A percentile compares a stretch with the other conserved stretches of the same genome.
These are phyloP conservation scores for Peromyscus eremicus DNA, from an alignment of 2,797 vertebrate genomes.

Conservation along the genomic window DNA sequence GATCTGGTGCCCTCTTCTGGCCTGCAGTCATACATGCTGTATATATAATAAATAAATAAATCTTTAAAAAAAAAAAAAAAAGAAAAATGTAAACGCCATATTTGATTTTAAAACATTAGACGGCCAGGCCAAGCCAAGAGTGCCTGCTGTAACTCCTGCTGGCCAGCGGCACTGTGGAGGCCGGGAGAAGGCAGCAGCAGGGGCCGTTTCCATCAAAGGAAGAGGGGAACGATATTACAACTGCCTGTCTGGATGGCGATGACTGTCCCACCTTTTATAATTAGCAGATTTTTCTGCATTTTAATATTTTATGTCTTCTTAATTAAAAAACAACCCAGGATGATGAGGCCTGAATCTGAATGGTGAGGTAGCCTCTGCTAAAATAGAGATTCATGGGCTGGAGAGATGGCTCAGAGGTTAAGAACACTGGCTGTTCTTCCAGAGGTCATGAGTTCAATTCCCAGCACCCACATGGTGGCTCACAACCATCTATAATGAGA, in stretches of 20 bases:
- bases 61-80: too few relatives aligned
- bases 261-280: neutral
- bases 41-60: too few relatives aligned
- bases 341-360: neutral
- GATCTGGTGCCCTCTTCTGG: too few relatives aligned
- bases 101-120: conserved; percentile 1
- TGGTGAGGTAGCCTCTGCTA: neutral
- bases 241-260: neutral
- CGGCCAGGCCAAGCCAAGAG: neutral
- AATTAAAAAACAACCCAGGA: neutral
- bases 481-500: too few relatives aligned
- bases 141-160: neutral
- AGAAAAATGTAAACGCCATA: neutral
- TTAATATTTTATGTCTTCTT: neutral
- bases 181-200: neutral
- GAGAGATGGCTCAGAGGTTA: neutral
- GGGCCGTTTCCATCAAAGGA: neutral
- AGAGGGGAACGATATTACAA: neutral
- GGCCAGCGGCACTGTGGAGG: neutral
- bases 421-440: neutral
- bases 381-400: neutral
- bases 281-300: conserved; percentile 20
- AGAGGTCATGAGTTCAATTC: neutral
- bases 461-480: neutral
- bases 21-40: too few relatives aligned